Evolutionary conservation across 2,888 invertebrate species (phyloP), one percentile per base, ranked within the genome.

Genomic region (Caenorhabditis japonica): DNA sequence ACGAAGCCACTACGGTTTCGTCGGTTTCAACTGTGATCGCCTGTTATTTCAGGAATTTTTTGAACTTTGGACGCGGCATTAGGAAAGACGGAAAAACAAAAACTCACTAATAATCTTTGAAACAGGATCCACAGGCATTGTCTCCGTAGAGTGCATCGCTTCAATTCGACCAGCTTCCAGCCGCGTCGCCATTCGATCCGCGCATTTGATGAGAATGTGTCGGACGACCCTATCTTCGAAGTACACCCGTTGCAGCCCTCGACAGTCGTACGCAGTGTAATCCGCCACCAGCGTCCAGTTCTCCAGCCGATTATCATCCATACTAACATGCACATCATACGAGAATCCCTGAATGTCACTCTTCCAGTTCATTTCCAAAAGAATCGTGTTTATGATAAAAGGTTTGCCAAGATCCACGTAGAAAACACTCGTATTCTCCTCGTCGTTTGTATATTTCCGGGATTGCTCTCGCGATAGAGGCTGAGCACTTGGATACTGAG

Each of bases 211-310:
- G 47, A 90, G 88, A 38, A 91, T 88, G 83, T 88, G 90, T 75
- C 89, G 90, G 93, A 95, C 94, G 58, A 97, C 95, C 69, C 94
- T 90, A 34, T 93, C 91, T 81, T 92, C 91, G 89, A 99, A 99
- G 90, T 94, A 95, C 51, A 99, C 91, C 88, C 92, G 92, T 90
- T 99, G 99, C 94, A 95, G 96, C 17, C 96, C 96, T 71, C 99
- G 92, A 88, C 99, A 99, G 88, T 93, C 92, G 90, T 93, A 95
- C 78, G 92, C 91, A 77, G 93, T 93, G 90, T 97, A 93, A 90
- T 99, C 97, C 74, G 97, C 91, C 59, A 99, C 93, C 69, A 93
- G 91, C 75, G 93, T 92, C 96, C 97, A 99, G 89, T 96, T 30
- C 8, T n/a, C 46, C 13, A 56, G 61, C 4, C 8, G 13, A 4